Conservation (phyloP, 2,888 invertebrate genomes). For the Cryptocheilus praepositus region DNA sequence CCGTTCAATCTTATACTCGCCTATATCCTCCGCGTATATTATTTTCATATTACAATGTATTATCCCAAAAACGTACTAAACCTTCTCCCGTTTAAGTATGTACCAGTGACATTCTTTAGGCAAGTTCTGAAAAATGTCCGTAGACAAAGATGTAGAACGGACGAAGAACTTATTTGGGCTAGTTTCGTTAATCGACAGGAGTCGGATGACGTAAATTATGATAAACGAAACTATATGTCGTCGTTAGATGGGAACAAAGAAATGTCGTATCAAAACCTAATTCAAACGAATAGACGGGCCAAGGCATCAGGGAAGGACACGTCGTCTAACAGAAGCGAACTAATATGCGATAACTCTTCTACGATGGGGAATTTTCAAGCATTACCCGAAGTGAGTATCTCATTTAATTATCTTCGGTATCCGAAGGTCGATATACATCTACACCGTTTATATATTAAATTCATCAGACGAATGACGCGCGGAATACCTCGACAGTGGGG, state of each 20-base stretch:
- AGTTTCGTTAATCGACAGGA: slow-evolving; percentile 59
- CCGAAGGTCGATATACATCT: no score
- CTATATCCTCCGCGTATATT: neutral
- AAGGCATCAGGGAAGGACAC: slow-evolving; percentile 56
- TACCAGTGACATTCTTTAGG: slow-evolving; percentile 65
- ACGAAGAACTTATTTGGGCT: slow-evolving; percentile 65
- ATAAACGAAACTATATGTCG: slow-evolving; percentile 15
- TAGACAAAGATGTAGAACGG: slow-evolving; percentile 58
- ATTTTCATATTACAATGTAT: neutral
- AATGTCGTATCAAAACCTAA: slow-evolving; percentile 41
- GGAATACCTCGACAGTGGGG: slow-evolving; percentile 17
- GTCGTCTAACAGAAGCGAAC: slow-evolving; percentile 28
- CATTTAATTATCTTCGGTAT: no score
- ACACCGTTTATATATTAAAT: no score
- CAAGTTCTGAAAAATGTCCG: slow-evolving; percentile 64
- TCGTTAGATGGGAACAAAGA: slow-evolving; percentile 10
- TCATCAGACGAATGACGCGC: slow-evolving; percentile 2
- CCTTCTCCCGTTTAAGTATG: slow-evolving; percentile 55
- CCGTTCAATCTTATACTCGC: slow-evolving; percentile 1
- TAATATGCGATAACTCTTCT: neutral
- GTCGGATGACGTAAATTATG: slow-evolving; percentile 17
- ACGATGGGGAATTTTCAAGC: no score
- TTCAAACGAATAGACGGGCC: slow-evolving; percentile 59
- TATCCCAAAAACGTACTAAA: neutral
- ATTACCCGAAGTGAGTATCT: no score